Evolutionary conservation across 2,113 vertebrate species (phyloP).

Genomic region (Takifugu bimaculatus): DNA sequence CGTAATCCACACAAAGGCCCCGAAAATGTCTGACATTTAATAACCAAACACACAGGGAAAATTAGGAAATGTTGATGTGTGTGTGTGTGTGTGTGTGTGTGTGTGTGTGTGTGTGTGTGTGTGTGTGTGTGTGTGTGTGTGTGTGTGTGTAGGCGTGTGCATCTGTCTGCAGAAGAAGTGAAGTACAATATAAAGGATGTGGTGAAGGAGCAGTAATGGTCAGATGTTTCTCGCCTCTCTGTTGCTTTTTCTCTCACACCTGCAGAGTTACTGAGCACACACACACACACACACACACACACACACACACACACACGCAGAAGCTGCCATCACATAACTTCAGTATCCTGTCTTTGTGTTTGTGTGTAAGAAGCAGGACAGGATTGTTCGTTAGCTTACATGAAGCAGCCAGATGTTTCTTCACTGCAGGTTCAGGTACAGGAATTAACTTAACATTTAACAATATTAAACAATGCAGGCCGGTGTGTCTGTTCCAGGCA

Average conservation of each 20-base stretch:
- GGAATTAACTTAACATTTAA: slow-evolving; percentile 19
- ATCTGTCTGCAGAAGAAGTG: no score
- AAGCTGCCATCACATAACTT: slow-evolving; percentile 8
- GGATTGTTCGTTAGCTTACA: slow-evolving; percentile 45
- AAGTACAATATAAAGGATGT: no score
- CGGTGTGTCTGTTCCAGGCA: neutral
- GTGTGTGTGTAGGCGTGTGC: neutral
- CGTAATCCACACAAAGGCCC: slow-evolving; percentile 43
- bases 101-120: neutral
- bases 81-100: slow-evolving; percentile 8
- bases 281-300: neutral
- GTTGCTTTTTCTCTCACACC: slow-evolving; percentile 31
- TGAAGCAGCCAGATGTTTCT: slow-evolving; percentile 30
- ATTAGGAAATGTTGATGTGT: neutral
- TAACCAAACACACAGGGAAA: slow-evolving; percentile 8
- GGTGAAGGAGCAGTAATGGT: no score
- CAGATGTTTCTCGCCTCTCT: no score
- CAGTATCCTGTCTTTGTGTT: slow-evolving; percentile 7
- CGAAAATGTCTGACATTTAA: slow-evolving; percentile 29
- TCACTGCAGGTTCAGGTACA: slow-evolving; percentile 24
- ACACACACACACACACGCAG: slow-evolving; percentile 2
- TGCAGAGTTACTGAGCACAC: slow-evolving; percentile 24
- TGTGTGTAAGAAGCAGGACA: slow-evolving; percentile 16
- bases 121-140: slow-evolving; percentile 1
- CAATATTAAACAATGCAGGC: slow-evolving; percentile 5